A percentile compares a stretch with the other conserved stretches of the same genome.
These are phyloP conservation scores for Anhinga rufa DNA, from an alignment of 2,113 vertebrate species.

Conservation along the genomic window DNA sequence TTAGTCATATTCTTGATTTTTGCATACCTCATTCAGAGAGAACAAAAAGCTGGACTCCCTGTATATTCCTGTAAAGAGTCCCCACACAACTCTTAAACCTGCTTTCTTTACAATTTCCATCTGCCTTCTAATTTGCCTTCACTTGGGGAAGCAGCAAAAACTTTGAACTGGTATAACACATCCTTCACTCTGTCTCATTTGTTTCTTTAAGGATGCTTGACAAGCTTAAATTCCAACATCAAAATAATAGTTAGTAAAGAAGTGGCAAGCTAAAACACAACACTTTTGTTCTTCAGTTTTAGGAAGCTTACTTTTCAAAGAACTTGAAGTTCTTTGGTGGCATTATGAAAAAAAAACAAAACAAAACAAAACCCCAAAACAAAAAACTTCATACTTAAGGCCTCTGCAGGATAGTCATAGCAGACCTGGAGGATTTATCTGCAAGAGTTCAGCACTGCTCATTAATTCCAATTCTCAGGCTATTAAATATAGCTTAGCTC, in stretches of 20 bases:
- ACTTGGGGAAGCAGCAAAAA: background rate
- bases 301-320: background rate
- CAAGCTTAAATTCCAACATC: background rate
- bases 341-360: background rate
- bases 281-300: background rate
- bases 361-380: background rate
- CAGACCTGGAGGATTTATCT: background rate
- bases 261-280: background rate
- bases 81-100: background rate
- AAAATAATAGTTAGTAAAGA: background rate
- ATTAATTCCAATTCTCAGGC: background rate
- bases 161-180: background rate
- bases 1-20: background rate
- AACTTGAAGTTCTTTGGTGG: background rate
- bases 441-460: background rate
- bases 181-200: background rate
- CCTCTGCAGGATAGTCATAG: background rate
- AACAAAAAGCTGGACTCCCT: background rate
- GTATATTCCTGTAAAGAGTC: background rate
- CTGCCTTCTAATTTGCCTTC: background rate
- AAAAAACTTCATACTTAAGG: background rate
- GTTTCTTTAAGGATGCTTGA: slow-evolving; percentile 11
- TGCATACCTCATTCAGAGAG: background rate
- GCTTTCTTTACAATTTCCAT: background rate
- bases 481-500: background rate